These are phyloP conservation scores for Drosophila athabasca DNA, from an alignment of 1,140 invertebrate species.

Conservation along the genomic window DNA sequence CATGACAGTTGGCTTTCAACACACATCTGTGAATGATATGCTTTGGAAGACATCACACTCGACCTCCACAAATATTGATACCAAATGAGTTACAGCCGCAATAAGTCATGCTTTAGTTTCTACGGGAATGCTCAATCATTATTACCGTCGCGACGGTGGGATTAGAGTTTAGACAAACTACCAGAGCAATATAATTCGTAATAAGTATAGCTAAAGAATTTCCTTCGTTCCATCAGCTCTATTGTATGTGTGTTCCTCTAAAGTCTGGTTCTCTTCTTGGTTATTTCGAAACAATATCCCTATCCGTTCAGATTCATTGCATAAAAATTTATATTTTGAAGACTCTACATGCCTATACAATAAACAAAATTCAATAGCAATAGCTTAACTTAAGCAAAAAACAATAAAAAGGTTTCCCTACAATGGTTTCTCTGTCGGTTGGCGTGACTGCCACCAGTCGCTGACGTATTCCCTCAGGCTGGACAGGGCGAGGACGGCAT, in stretches of 20 bases:
- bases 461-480: conserved; percentile 65
- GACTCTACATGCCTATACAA: conserved; percentile 11
- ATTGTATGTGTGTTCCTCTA: no score
- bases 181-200: no score
- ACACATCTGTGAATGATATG: conserved; percentile 41
- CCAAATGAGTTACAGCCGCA: conserved; percentile 31
- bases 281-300: no score
- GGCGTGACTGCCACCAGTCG: conserved; percentile 61
- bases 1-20: conserved; percentile 82
- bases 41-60: conserved; percentile 1
- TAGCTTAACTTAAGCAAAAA: conserved; percentile 30
- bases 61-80: conserved; percentile 45
- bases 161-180: no score
- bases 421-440: not conserved
- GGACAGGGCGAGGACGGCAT: conserved; percentile 58
- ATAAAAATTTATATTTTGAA: conserved; percentile 33
- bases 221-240: no score
- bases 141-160: not conserved
- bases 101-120: conserved; percentile 13
- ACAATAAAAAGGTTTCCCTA: conserved; percentile 13
- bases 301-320: conserved; percentile 10
- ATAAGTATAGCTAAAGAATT: no score
- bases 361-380: conserved; percentile 29
- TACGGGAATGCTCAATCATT: conserved; percentile 13
- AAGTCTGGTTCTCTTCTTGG: not conserved